These are phyloP conservation scores for Spilogale gracilis DNA, from an alignment of 2,113 vertebrate species.

Conservation along the genomic window DNA sequence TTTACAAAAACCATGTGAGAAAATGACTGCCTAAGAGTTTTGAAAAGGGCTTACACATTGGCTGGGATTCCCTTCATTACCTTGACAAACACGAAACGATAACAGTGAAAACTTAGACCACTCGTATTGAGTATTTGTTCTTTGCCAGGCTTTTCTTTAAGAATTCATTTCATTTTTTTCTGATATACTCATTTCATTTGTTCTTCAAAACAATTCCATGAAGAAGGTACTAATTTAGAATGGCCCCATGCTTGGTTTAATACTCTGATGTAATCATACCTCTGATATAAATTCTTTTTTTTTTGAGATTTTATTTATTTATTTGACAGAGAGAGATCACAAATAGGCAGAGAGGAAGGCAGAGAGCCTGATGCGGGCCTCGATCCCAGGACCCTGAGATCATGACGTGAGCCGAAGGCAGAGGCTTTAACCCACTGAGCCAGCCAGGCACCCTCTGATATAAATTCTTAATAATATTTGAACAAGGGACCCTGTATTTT, in stretches of 20 bases:
- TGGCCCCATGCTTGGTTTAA: background rate
- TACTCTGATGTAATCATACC: background rate
- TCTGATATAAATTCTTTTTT: slow-evolving; percentile 12
- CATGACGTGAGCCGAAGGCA: no score
- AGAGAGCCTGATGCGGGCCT: no score
- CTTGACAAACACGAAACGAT: background rate
- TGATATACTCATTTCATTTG: background rate
- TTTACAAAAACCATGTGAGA: background rate
- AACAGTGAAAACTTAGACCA: background rate
- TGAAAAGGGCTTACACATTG: background rate
- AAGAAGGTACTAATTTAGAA: background rate
- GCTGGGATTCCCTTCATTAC: background rate
- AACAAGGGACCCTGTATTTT: background rate
- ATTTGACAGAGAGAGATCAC: no score
- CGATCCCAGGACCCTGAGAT: no score
- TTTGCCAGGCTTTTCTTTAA: background rate
- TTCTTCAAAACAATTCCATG: background rate
- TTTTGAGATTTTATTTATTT: no score
- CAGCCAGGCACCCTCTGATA: background rate
- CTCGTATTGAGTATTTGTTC: background rate
- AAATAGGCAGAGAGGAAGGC: no score
- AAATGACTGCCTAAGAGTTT: background rate
- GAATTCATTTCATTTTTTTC: background rate
- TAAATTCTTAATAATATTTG: slow-evolving; percentile 26
- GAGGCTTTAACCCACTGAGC: no score